Conservation (phyloP, 2,113 vertebrate species). For the Pelecanus crispus region DNA sequence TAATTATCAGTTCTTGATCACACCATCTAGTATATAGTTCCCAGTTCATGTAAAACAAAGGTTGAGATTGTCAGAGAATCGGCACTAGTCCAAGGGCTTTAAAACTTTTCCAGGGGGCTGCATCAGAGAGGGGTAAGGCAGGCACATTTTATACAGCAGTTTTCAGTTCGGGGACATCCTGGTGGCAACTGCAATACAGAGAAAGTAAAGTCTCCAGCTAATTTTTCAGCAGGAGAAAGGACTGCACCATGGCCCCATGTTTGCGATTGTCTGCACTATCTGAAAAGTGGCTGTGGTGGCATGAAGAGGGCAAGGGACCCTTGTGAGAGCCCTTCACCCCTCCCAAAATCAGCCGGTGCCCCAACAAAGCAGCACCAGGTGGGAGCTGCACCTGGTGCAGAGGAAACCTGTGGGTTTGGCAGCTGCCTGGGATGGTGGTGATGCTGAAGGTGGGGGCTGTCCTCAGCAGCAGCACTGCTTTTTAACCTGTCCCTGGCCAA, state of each 20-base stretch:
- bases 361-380: rapidly evolving
- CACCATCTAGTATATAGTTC: not conserved
- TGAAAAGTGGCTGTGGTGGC: not conserved
- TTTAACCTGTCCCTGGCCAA: not conserved
- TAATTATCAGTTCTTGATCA: slow-evolving; percentile 25
- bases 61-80: not conserved
- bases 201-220: not conserved
- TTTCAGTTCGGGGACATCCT: not conserved
- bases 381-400: not conserved
- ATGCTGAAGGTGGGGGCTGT: not conserved
- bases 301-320: not conserved
- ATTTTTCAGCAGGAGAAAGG: not conserved
- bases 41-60: not conserved
- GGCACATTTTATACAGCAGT: not conserved
- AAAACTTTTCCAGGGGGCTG: not conserved
- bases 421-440: rapidly evolving
- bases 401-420: rapidly evolving
- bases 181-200: not conserved
- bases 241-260: not conserved
- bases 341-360: not conserved
- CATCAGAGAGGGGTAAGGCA: not conserved
- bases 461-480: not conserved
- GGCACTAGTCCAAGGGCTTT: not conserved
- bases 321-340: not conserved
- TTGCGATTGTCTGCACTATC: not conserved